phyloP scores from a whole-genome alignment of 2,888 invertebrate genomes.

The Labia minor region DNA sequence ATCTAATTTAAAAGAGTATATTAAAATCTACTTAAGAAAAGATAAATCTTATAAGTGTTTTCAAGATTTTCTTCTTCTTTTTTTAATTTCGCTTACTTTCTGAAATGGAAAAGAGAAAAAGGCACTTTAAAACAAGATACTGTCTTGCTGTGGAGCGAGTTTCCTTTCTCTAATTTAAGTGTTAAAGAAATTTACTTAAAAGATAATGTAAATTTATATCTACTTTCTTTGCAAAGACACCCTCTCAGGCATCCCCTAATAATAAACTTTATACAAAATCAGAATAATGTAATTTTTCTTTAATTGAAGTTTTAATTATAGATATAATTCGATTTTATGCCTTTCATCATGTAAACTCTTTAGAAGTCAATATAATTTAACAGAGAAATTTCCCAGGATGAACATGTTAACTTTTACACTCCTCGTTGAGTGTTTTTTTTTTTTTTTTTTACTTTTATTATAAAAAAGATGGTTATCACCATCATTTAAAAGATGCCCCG shows the following conservation, averaged over 20 bases:
- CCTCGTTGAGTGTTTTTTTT: no score
- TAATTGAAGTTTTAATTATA: conserved; percentile 13
- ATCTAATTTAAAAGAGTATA: no score
- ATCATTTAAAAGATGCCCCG: no score
- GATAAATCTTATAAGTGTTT: neutral
- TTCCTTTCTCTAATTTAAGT: conserved; percentile 2
- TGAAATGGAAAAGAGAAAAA: neutral
- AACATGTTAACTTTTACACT: no score
- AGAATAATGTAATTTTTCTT: neutral
- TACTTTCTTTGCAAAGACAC: neutral
- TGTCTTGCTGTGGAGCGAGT: neutral
- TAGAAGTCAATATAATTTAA: no score
- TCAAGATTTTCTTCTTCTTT: neutral
- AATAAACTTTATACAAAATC: conserved; percentile 5
- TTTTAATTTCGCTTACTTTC: neutral
- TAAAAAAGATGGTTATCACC: no score
- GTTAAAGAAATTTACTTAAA: conserved; percentile 4
- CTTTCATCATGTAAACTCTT: no score
- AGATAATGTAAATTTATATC: conserved; percentile 7
- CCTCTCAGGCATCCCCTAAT: no score
- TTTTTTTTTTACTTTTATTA: no score
- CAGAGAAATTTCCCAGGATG: no score
- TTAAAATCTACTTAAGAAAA: no score
- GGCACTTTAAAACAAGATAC: conserved; percentile 1
- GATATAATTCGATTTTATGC: neutral